phyloP scores from a whole-genome alignment of 2,888 invertebrate genomes.

The Torymus tubicola region DNA sequence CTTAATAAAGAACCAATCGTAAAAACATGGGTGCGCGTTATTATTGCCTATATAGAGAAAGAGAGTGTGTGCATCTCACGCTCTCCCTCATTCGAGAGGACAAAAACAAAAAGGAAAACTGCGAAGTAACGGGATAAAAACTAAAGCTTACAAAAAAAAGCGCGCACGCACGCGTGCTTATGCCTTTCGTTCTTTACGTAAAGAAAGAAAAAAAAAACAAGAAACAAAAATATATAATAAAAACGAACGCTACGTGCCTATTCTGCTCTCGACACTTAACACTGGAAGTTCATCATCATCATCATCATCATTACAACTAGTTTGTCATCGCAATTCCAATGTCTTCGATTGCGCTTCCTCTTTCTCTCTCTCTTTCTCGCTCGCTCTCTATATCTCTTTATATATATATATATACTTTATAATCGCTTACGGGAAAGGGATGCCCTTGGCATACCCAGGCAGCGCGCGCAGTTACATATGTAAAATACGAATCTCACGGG shows the following conservation, averaged over 20 bases:
- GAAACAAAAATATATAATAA: constrained; percentile 39
- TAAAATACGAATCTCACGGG: constrained; percentile 63
- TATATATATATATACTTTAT: neutral
- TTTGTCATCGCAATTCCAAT: constrained; percentile 57
- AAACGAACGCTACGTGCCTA: constrained; percentile 29
- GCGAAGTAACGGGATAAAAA: constrained; percentile 40
- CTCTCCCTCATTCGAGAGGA: too few species aligned
- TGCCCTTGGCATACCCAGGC: constrained; percentile 46
- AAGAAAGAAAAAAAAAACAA: constrained; percentile 36
- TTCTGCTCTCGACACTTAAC: constrained; percentile 43
- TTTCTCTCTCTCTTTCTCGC: neutral
- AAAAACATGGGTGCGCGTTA: constrained; percentile 33
- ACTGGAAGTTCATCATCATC: constrained; percentile 47
- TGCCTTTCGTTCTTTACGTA: constrained; percentile 32
- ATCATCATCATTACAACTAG: constrained; percentile 50
- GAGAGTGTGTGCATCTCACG: too few species aligned
- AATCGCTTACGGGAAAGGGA: constrained; percentile 46
- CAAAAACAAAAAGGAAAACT: constrained; percentile 21
- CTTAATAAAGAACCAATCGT: constrained; percentile 50
- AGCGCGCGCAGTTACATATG: constrained; percentile 50
- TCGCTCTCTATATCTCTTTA: too few species aligned
- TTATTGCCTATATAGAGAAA: constrained; percentile 5
- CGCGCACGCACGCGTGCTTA: too few species aligned
- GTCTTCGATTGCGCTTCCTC: constrained; percentile 31
- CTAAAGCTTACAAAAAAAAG: constrained; percentile 51